A percentile compares a stretch with the other conserved stretches of the same genome.
Conservation (phyloP, 2,113 vertebrate species). For the Pterocles orientalis region DNA sequence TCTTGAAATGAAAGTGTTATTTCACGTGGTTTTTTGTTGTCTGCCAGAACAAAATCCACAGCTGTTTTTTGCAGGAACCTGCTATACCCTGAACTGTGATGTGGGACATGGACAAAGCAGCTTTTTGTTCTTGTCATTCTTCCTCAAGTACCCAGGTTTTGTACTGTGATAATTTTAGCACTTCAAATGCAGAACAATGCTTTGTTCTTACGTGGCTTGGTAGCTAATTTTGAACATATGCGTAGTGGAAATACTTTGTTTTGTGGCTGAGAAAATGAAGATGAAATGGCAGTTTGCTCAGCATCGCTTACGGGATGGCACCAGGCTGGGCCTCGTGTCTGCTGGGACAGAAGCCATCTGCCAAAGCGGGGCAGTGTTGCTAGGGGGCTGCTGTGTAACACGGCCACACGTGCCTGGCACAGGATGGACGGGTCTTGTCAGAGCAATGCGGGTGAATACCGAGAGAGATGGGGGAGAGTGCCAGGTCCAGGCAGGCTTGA, state of each 20-base stretch:
- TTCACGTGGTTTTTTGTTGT: not conserved
- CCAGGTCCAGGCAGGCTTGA: not conserved
- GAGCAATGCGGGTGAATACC: not conserved
- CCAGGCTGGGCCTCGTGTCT: not conserved
- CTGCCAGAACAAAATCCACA: not conserved
- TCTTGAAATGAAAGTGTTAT: not conserved
- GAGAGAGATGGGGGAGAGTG: not conserved
- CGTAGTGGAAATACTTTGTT: not conserved
- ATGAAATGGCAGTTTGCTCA: not conserved
- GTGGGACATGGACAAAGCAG: not conserved
- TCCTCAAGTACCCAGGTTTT: not conserved
- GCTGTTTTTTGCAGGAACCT: not conserved
- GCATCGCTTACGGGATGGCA: not conserved
- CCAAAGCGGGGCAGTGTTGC: not conserved
- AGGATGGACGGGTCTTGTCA: not conserved
- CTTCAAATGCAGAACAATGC: not conserved
- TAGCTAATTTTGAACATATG: not conserved
- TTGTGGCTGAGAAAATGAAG: not conserved
- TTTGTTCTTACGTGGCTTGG: not conserved
- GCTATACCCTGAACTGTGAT: not conserved
- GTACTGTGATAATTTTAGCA: not conserved
- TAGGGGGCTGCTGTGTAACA: no score
- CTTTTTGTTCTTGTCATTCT: not conserved
- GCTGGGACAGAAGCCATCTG: not conserved
- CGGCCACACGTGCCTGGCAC: rapidly evolving